Conservation (phyloP, 2,888 invertebrate genomes). For the Melinopterus prodromus region DNA sequence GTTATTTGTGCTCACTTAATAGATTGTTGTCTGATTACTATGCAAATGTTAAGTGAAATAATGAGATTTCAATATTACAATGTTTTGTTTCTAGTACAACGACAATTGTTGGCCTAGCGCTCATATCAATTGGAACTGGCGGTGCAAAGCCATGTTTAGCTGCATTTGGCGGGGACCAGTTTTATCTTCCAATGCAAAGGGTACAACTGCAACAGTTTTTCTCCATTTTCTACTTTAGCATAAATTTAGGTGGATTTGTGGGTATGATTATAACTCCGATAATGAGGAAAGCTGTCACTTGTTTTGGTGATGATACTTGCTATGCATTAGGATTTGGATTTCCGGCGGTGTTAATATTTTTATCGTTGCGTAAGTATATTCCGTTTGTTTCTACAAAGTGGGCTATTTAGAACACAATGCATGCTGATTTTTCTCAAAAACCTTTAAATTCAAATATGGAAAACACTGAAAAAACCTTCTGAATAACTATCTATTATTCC, state of each 20-base stretch:
- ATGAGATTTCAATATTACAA: slow-evolving; percentile 7
- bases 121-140: slow-evolving; percentile 92
- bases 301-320: slow-evolving; percentile 80
- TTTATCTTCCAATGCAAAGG: slow-evolving; percentile 81
- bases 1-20: too few species aligned
- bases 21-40: neutral
- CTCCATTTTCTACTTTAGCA: slow-evolving; percentile 93
- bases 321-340: slow-evolving; percentile 90
- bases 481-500: too few species aligned
- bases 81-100: slow-evolving; percentile 35
- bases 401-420: neutral
- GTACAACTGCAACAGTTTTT: slow-evolving; percentile 86
- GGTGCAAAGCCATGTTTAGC: slow-evolving; percentile 97
- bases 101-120: slow-evolving; percentile 63
- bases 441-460: too few species aligned
- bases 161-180: slow-evolving; percentile 96
- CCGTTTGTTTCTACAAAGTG: neutral
- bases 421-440: too few species aligned
- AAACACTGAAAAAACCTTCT: too few species aligned
- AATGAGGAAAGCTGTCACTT: slow-evolving; percentile 79
- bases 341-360: slow-evolving; percentile 85
- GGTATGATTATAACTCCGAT: slow-evolving; percentile 91
- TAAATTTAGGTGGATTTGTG: slow-evolving; percentile 89
- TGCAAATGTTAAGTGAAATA: neutral
- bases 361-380: slow-evolving; percentile 75